Percentiles rank a stretch among this genome's conserved stretches.
phyloP scores from a whole-genome alignment of 2,888 invertebrate genomes.

The Lymantria dispar region DNA sequence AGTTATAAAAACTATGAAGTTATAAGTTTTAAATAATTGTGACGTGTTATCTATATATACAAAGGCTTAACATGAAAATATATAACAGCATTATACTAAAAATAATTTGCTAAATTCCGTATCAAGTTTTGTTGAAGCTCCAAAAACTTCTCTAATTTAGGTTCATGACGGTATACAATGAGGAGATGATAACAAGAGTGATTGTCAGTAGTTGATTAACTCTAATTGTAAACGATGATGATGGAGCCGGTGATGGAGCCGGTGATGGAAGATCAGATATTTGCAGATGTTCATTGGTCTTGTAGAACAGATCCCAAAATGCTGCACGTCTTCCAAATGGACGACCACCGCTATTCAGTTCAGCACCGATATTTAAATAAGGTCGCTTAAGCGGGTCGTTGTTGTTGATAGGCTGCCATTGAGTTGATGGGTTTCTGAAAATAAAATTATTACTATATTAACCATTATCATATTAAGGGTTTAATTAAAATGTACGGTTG shows the following conservation, averaged over 20 bases:
- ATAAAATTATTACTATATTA: background rate
- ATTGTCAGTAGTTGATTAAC: background rate
- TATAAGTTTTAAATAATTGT: no score
- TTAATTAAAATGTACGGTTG: no score
- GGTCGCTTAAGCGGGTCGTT: slow-evolving; percentile 17
- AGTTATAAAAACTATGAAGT: no score
- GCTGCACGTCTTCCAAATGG: slow-evolving; percentile 41
- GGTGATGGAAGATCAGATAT: slow-evolving; percentile 1
- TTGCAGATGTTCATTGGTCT: slow-evolving; percentile 24
- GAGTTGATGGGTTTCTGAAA: slow-evolving; percentile 52
- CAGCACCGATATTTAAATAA: slow-evolving; percentile 39
- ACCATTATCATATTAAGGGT: no score
- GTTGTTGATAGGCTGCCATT: slow-evolving; percentile 45
- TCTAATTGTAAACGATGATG: background rate
- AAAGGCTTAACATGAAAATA: no score
- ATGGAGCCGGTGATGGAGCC: background rate
- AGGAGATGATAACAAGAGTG: background rate
- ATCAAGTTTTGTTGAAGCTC: no score
- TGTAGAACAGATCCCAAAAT: slow-evolving; percentile 50
- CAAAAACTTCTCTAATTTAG: background rate
- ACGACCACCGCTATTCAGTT: slow-evolving; percentile 25
- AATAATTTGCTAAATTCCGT: no score
- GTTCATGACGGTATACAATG: background rate
- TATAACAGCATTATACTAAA: no score
- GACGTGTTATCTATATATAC: no score